Evolutionary conservation across 2,888 invertebrate genomes (phyloP).

Genomic region (Philereme vetulata): DNA sequence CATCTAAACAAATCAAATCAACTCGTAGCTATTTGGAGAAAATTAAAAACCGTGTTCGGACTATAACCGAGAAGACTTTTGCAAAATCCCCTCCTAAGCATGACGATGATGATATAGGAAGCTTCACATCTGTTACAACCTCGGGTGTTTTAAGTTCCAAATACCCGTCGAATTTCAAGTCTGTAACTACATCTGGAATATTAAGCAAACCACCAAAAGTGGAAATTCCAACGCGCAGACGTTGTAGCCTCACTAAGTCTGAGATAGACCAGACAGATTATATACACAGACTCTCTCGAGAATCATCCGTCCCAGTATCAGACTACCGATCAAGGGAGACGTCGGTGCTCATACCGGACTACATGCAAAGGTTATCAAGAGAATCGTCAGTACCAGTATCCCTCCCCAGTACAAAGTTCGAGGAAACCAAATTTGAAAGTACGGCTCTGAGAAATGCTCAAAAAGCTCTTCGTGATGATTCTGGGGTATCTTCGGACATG

Average conservation of each 20-base stretch:
- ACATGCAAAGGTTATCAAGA: slow-evolving; percentile 70
- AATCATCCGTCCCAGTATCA: slow-evolving; percentile 63
- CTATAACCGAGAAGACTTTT: slow-evolving; percentile 82
- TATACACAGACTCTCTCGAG: slow-evolving; percentile 71
- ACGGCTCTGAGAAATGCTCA: slow-evolving; percentile 70
- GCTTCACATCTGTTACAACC: slow-evolving; percentile 86
- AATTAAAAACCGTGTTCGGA: slow-evolving; percentile 84
- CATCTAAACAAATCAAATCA: slow-evolving; percentile 78
- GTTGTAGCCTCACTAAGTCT: slow-evolving; percentile 87
- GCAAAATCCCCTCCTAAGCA: slow-evolving; percentile 77
- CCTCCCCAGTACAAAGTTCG: slow-evolving; percentile 63
- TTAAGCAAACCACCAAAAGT: slow-evolving; percentile 77
- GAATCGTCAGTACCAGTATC: slow-evolving; percentile 76
- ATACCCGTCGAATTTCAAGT: slow-evolving; percentile 78
- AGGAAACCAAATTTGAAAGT: slow-evolving; percentile 70
- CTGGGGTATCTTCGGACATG: slow-evolving; percentile 53
- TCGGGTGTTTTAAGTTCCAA: slow-evolving; percentile 87
- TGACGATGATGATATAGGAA: slow-evolving; percentile 82
- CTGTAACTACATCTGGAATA: slow-evolving; percentile 86
- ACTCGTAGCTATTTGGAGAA: slow-evolving; percentile 85
- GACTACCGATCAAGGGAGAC: slow-evolving; percentile 66
- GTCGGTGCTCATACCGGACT: slow-evolving; percentile 77
- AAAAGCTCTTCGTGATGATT: slow-evolving; percentile 63
- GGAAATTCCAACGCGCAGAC: slow-evolving; percentile 62
- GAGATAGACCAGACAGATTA: slow-evolving; percentile 87